Percentiles rank a stretch among this genome's conserved stretches.
phyloP scores from a whole-genome alignment of 2,113 vertebrate species.

The Dromiciops gliroides region DNA sequence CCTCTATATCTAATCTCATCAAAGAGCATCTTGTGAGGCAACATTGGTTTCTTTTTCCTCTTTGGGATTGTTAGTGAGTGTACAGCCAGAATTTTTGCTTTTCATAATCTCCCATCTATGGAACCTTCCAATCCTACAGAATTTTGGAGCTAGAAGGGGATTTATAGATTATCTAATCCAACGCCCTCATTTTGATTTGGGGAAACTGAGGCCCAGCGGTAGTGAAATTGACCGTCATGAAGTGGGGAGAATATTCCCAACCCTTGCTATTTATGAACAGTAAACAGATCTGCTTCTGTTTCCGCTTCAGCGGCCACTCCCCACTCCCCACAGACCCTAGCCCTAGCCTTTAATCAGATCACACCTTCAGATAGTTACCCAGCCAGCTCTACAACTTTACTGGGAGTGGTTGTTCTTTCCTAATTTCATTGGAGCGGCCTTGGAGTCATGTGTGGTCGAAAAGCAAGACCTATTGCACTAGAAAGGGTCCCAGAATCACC shows the following conservation, averaged over 20 bases:
- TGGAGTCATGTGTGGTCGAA: background rate
- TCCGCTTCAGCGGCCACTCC: background rate
- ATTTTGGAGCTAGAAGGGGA: background rate
- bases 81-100: background rate
- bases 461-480: background rate
- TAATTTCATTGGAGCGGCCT: background rate
- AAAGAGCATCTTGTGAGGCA: background rate
- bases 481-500: background rate
- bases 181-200: background rate
- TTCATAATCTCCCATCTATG: background rate
- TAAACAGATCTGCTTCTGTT: background rate
- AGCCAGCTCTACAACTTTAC: background rate
- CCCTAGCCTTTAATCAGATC: background rate
- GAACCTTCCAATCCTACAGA: background rate
- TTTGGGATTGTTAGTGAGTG: background rate
- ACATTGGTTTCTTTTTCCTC: background rate
- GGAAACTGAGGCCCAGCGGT: background rate
- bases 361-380: background rate
- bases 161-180: background rate
- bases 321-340: background rate
- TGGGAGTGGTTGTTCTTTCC: background rate
- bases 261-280: background rate
- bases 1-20: background rate
- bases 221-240: background rate
- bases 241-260: background rate